Evolutionary conservation across 2,888 invertebrate species (phyloP).

Genomic region (Philopedon plagiatum): DNA sequence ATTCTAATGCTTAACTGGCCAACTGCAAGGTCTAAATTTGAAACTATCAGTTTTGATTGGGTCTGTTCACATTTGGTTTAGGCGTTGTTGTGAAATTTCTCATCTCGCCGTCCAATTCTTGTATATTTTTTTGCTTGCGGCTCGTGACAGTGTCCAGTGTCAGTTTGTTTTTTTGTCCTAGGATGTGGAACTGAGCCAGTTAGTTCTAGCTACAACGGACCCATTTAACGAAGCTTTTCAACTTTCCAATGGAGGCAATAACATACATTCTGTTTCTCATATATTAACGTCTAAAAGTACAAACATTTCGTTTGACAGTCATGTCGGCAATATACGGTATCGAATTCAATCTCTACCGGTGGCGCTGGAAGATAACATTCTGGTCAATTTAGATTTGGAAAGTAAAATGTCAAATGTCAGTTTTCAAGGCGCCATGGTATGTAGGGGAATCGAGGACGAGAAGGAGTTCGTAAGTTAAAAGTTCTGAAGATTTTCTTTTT

Average conservation of each 20-base stretch:
- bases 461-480: constrained; percentile 15
- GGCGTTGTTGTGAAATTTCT: too few species aligned
- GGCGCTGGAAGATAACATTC: constrained; percentile 12
- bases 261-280: constrained; percentile 10
- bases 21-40: too few species aligned
- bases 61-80: too few species aligned
- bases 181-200: constrained; percentile 15
- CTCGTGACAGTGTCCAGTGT: too few species aligned
- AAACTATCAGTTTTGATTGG: too few species aligned
- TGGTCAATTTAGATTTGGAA: background rate
- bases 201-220: background rate
- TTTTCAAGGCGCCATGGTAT: constrained; percentile 9
- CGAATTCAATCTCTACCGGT: constrained; percentile 36
- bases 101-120: too few species aligned
- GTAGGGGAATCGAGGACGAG: constrained; percentile 14
- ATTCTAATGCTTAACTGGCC: too few species aligned
- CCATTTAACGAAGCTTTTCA: constrained; percentile 30
- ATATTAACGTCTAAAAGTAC: background rate
- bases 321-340: constrained; percentile 10
- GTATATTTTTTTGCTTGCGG: too few species aligned
- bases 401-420: background rate
- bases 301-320: background rate
- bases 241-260: background rate
- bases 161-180: too few species aligned
- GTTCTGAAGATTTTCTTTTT: background rate